Evolutionary conservation across 1,140 invertebrate species (phyloP).

Genomic region (Trissolcus basalis): DNA sequence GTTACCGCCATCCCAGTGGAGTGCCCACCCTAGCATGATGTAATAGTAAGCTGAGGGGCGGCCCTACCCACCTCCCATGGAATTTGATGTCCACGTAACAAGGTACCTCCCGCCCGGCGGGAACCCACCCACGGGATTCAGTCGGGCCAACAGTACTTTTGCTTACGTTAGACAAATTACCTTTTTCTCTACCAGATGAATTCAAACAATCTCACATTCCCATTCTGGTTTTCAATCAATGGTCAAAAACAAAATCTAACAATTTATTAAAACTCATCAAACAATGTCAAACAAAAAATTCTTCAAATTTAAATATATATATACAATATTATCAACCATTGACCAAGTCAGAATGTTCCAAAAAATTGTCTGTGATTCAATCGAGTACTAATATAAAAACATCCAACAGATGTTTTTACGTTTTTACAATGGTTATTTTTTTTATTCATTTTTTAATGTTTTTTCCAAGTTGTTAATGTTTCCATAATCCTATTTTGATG

Average conservation of each 20-base stretch:
- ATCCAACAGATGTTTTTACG: too few relatives aligned
- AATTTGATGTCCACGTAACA: slow-evolving; percentile 72
- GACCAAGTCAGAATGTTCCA: slow-evolving; percentile 23
- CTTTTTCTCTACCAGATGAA: slow-evolving; percentile 2
- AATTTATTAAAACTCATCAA: too few relatives aligned
- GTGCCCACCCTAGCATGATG: slow-evolving; percentile 69
- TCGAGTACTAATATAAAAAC: not conserved
- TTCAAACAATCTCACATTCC: too few relatives aligned
- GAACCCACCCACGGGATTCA: slow-evolving; percentile 74
- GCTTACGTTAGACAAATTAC: slow-evolving; percentile 69
- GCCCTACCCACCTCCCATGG: slow-evolving; percentile 75
- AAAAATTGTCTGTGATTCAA: slow-evolving; percentile 47
- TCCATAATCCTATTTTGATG: not conserved
- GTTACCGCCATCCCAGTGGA: slow-evolving; percentile 69
- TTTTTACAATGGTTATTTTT: too few relatives aligned
- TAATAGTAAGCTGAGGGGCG: slow-evolving; percentile 63
- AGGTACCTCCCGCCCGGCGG: slow-evolving; percentile 73
- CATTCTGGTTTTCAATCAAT: too few relatives aligned
- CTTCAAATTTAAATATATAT: too few relatives aligned
- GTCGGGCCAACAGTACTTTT: slow-evolving; percentile 76
- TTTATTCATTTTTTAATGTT: too few relatives aligned
- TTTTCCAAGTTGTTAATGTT: not conserved
- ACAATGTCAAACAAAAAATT: too few relatives aligned
- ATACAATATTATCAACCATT: not conserved
- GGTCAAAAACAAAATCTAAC: too few relatives aligned